Base-by-base conservation (phyloP, 2,113 vertebrate species). In the Peromyscus leucopus region DNA sequence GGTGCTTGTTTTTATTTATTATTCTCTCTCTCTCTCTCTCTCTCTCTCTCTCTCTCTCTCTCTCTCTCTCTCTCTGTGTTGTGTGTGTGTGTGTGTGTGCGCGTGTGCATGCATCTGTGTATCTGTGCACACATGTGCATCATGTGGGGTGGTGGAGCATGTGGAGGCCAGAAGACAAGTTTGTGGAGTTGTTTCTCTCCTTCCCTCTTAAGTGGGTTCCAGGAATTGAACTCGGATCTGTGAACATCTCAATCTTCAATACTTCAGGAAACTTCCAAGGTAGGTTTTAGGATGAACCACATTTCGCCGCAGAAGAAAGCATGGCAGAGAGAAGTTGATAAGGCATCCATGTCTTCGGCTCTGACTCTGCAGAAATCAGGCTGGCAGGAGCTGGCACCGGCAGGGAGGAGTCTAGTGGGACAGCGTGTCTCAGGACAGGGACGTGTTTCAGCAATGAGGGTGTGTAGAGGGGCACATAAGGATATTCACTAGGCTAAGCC, bases 221-320 rank as follows among this genome's bases (percentile, higher is more conserved):
- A 46, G 63, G 39, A 48, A 48, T 22, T 65, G 84, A 67, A 67
- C 61, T 19, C 4, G 12, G 4, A 1, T 2, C 67, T 2, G 24
- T 1, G 0, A 7, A 22, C 0, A 0, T 28, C 57, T 4, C 51
- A 0, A 12, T 28, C 11, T 36, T 74, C 63, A 19, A 5, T 1
- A 4, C 55, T 17, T 57, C 92, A 39, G 11, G 46, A 3, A 11
- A 5, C 51, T n/a, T 39, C 2, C 5, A 3, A 1, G 31, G 51
- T 36, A 0, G 9, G 8, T 6, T 36, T 19, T 1, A 2, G 7
- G 0, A 3, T 90, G 0, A 9, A 1, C 26, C 12, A 13, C 8
- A 17, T 2, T 26, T 84, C 36, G 28, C 17, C 6, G 3, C 28
- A 12, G 24, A 69, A 46, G 19, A 26, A 36, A 83, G 36, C 5